A percentile compares a stretch with the other conserved stretches of the same genome.
phyloP scores from a whole-genome alignment of 1,140 invertebrate species.

The Drosophila santomea region DNA sequence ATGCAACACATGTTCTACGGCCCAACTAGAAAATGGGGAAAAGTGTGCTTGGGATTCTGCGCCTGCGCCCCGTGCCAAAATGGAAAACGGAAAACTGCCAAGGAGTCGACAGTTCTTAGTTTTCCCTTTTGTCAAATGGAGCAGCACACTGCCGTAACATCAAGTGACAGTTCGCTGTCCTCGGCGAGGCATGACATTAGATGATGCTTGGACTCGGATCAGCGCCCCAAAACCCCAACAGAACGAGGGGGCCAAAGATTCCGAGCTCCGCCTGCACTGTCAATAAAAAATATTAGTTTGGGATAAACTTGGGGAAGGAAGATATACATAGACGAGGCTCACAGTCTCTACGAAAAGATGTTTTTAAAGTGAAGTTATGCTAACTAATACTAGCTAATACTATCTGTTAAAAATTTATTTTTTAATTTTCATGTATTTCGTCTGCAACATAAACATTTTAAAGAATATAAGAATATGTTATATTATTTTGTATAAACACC shows the following conservation, averaged over 20 bases:
- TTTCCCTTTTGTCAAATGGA: conserved; percentile 52
- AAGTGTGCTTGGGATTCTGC: conserved; percentile 2
- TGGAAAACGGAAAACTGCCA: conserved; percentile 23
- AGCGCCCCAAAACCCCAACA: conserved; percentile 29
- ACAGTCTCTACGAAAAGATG: not conserved
- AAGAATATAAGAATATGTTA: not conserved
- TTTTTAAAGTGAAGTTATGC: too few species aligned
- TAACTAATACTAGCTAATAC: too few species aligned
- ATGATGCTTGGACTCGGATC: conserved; percentile 48
- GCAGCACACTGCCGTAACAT: conserved; percentile 40
- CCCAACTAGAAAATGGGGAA: conserved; percentile 3
- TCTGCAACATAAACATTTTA: not conserved
- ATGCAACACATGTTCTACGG: conserved; percentile 61
- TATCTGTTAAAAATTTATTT: too few species aligned
- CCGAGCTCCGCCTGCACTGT: conserved; percentile 26
- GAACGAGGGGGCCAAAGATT: conserved; percentile 1
- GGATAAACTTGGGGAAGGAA: not conserved
- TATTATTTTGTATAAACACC: too few species aligned
- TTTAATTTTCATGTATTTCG: too few species aligned
- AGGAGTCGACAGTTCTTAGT: conserved; percentile 19
- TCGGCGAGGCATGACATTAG: conserved; percentile 59
- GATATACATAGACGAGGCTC: too few species aligned
- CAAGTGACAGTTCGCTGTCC: conserved; percentile 56
- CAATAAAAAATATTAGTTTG: conserved; percentile 33
- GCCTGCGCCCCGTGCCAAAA: conserved; percentile 38